phyloP scores from a whole-genome alignment of 2,797 vertebrate genomes.

The Coranthus polyacanthus region DNA sequence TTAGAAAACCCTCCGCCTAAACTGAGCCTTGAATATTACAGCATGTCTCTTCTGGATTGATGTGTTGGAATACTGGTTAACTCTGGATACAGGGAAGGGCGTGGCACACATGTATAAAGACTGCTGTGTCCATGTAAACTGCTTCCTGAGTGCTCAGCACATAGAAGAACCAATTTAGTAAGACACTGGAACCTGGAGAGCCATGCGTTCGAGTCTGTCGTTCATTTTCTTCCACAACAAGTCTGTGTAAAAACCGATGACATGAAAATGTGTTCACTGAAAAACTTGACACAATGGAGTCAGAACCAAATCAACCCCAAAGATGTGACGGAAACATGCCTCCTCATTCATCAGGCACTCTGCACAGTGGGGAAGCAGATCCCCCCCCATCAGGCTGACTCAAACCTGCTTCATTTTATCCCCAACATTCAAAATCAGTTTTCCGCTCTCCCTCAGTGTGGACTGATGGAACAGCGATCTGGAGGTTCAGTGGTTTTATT shows the following conservation, averaged over 20 bases:
- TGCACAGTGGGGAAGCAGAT: slow-evolving; percentile 5
- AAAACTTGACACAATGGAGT: not conserved
- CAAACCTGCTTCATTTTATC: slow-evolving; percentile 10
- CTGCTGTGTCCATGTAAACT: too few species aligned
- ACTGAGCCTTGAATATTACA: too few species aligned
- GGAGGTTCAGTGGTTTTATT: slow-evolving; percentile 8
- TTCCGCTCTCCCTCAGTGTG: not conserved
- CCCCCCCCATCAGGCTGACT: not conserved
- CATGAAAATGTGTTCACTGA: slow-evolving; percentile 9
- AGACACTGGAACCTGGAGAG: too few species aligned
- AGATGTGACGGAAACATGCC: not conserved
- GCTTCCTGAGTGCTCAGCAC: too few species aligned
- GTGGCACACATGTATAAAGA: too few species aligned
- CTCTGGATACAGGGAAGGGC: too few species aligned
- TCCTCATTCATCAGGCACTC: not conserved
- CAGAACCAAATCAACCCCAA: not conserved
- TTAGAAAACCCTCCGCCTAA: too few species aligned
- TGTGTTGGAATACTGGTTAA: too few species aligned
- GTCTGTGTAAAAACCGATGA: not conserved
- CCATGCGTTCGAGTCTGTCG: not conserved
- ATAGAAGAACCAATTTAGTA: too few species aligned
- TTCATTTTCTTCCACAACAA: not conserved
- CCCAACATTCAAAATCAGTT: not conserved
- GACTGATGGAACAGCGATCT: slow-evolving; percentile 10
- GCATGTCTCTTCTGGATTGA: too few species aligned